These are phyloP conservation scores for Corythornis vintsioides DNA, from an alignment of 2,113 vertebrate species.

Conservation along the genomic window DNA sequence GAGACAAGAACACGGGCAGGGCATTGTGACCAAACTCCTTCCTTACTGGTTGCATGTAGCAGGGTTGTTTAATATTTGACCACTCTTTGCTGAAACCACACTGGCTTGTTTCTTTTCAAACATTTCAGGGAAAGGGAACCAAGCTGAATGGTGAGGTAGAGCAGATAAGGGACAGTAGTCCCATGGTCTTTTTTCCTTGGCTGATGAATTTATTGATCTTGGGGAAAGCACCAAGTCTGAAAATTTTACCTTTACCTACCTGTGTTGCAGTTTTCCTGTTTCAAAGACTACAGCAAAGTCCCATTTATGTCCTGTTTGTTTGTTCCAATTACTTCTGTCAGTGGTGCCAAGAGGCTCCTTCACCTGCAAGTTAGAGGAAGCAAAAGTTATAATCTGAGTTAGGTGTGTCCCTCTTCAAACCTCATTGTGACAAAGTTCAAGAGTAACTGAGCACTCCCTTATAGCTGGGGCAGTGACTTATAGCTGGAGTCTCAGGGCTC, in stretches of 20 bases:
- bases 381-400: background rate
- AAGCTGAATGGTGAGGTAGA: background rate
- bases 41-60: background rate
- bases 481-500: background rate
- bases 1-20: background rate
- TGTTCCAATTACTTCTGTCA: background rate
- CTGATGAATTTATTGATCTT: background rate
- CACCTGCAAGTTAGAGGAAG: background rate
- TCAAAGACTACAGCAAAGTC: background rate
- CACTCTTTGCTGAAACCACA: background rate
- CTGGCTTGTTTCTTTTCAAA: background rate
- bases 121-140: background rate
- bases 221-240: background rate
- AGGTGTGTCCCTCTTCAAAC: background rate
- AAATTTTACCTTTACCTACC: background rate
- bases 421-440: background rate
- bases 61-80: background rate
- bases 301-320: background rate
- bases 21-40: background rate
- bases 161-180: background rate
- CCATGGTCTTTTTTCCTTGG: background rate
- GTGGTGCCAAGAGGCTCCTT: background rate
- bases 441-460: background rate
- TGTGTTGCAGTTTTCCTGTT: background rate
- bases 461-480: background rate